These are phyloP conservation scores for Callaeas wilsoni DNA, from an alignment of 2,113 vertebrate species.

Conservation along the genomic window DNA sequence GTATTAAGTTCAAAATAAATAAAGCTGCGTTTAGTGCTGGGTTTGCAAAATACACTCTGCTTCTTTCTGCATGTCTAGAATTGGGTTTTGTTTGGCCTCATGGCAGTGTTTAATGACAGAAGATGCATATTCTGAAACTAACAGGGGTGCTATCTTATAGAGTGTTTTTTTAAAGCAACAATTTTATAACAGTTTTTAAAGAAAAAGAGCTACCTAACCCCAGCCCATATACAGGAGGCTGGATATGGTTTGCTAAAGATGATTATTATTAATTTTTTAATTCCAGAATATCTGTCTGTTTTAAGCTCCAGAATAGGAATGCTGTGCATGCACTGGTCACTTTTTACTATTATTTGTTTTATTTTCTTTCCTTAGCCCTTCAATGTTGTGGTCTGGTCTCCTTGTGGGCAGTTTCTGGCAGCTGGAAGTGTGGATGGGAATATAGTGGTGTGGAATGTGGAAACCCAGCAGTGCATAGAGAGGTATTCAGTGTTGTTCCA, in stretches of 20 bases:
- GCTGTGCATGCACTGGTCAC: neutral
- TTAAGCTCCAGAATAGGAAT: neutral
- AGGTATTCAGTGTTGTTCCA: constrained; percentile 72
- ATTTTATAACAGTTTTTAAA: neutral
- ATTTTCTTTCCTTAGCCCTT: constrained; percentile 73
- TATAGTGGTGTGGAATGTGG: constrained; percentile 84
- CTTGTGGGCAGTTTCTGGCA: constrained; percentile 86
- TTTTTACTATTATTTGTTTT: neutral
- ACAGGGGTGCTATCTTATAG: neutral
- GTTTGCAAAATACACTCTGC: neutral
- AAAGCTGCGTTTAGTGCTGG: neutral
- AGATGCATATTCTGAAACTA: neutral
- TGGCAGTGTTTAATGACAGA: neutral
- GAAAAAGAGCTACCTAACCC: neutral
- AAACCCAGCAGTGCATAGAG: constrained; percentile 82
- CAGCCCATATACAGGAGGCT: neutral
- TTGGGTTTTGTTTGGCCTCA: neutral
- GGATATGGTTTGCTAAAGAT: neutral
- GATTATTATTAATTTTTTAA: neutral
- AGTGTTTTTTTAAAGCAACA: neutral
- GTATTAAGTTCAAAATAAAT: neutral
- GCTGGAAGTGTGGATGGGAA: constrained; percentile 82
- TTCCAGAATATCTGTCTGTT: neutral
- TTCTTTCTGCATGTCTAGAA: neutral
- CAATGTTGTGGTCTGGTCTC: constrained; percentile 90